These are phyloP conservation scores for Falco cherrug DNA, from an alignment of 2,797 vertebrate genomes.

Conservation along the genomic window DNA sequence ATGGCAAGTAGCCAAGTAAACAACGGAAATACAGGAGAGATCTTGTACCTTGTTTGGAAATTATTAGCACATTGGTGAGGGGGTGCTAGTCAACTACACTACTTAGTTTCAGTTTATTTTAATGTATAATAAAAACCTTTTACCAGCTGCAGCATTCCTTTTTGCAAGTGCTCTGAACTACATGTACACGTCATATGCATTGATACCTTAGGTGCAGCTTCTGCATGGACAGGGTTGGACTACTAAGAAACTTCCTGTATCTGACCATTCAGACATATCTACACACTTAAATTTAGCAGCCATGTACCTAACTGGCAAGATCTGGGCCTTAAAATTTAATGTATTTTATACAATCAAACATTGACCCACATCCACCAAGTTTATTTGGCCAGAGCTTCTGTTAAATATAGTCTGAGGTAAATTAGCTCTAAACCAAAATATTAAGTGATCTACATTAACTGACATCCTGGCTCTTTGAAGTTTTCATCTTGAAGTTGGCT, in stretches of 20 bases:
- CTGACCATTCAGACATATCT: not conserved
- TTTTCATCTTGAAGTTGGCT: not conserved
- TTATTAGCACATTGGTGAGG: not conserved
- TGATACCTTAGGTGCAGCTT: not conserved
- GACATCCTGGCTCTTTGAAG: not conserved
- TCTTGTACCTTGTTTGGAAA: not conserved
- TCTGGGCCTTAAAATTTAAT: not conserved
- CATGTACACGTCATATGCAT: not conserved
- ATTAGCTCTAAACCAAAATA: not conserved
- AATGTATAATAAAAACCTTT: not conserved
- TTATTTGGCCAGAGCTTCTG: not conserved
- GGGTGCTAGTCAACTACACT: not conserved
- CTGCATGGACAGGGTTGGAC: not conserved
- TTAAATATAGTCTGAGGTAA: not conserved
- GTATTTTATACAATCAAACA: not conserved
- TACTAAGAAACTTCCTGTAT: not conserved
- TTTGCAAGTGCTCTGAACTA: not conserved
- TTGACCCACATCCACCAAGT: not conserved
- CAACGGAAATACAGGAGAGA: not conserved
- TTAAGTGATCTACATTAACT: not conserved
- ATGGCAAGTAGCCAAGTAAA: not conserved
- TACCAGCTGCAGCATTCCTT: not conserved
- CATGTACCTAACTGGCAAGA: not conserved
- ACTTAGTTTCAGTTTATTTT: not conserved
- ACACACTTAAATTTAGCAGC: not conserved